Percentiles rank a stretch among this genome's conserved stretches.
Evolutionary conservation across 2,797 vertebrate genomes (phyloP).

Genomic region (Myotis vivesi): DNA sequence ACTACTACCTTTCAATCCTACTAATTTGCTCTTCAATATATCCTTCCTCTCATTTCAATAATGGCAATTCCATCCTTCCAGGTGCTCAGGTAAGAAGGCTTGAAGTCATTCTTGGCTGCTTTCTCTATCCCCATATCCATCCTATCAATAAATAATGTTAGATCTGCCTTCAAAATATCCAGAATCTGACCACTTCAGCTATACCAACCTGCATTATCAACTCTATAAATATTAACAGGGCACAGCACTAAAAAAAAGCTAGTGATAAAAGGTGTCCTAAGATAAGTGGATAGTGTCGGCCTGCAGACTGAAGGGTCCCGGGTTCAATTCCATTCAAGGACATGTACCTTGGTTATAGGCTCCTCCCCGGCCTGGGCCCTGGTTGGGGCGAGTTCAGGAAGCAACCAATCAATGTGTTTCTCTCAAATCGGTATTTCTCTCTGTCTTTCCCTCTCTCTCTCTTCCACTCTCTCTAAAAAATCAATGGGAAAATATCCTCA

Average conservation of each 20-base stretch:
- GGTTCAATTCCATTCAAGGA: too few species aligned
- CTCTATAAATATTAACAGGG: not conserved
- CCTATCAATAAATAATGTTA: not conserved
- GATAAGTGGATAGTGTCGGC: not conserved
- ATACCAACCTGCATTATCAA: not conserved
- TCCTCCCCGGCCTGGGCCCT: too few species aligned
- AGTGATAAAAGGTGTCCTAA: not conserved
- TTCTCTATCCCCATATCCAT: not conserved
- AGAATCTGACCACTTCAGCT: not conserved
- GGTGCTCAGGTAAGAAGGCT: not conserved
- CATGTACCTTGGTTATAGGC: too few species aligned
- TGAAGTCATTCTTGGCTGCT: constrained; percentile 12
- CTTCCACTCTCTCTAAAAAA: too few species aligned
- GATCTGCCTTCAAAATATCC: constrained; percentile 5
- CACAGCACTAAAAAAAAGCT: not conserved
- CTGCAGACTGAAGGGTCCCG: too few species aligned
- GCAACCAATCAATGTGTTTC: too few species aligned
- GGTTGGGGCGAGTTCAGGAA: too few species aligned
- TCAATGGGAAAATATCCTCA: too few species aligned
- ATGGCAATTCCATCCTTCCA: not conserved
- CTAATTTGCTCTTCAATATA: not conserved
- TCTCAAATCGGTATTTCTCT: too few species aligned
- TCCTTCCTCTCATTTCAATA: not conserved
- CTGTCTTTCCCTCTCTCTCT: too few species aligned
- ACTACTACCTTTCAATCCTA: not conserved